Conservation (phyloP, 1,140 invertebrate genomes). For the Tribolium madens region DNA sequence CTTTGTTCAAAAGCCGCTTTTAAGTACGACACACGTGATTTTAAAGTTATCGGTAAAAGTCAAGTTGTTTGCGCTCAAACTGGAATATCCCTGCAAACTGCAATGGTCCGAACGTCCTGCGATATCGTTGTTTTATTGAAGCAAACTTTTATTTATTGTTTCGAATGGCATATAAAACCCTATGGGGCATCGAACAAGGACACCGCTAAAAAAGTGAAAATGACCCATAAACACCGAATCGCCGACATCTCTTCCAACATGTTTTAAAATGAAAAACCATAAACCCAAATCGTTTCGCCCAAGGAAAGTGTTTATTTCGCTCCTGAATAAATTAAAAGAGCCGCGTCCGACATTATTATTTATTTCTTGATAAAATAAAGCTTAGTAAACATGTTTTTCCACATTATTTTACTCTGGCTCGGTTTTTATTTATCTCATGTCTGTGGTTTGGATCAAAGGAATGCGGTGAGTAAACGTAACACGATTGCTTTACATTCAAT, state of each 20-base stretch:
- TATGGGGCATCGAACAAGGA: conserved; percentile 41
- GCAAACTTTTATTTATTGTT: conserved; percentile 44
- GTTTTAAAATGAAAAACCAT: conserved; percentile 38
- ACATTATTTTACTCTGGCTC: conserved; percentile 3
- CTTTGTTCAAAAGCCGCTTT: conserved; percentile 1
- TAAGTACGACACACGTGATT: neutral
- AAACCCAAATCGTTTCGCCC: conserved; percentile 24
- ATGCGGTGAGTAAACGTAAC: conserved; percentile 40
- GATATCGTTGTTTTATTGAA: conserved; percentile 36
- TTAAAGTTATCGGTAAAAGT: neutral
- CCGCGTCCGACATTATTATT: conserved; percentile 25
- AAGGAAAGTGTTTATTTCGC: conserved; percentile 24
- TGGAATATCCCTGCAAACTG: conserved; percentile 29
- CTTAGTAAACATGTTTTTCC: conserved; percentile 24
- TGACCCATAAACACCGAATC: conserved; percentile 27
- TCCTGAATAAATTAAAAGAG: conserved; percentile 23
- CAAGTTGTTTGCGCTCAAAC: conserved; percentile 7
- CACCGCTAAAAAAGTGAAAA: conserved; percentile 38
- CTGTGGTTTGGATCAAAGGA: conserved; percentile 33
- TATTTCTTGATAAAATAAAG: conserved; percentile 4
- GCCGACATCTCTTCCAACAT: conserved; percentile 23
- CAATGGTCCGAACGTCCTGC: conserved; percentile 24
- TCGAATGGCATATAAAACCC: conserved; percentile 39
- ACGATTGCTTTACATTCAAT: conserved; percentile 45
- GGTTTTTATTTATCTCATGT: conserved; percentile 32